Base-by-base conservation (phyloP, 2,888 invertebrate genomes). In the Drosophila percnosoma region DNA sequence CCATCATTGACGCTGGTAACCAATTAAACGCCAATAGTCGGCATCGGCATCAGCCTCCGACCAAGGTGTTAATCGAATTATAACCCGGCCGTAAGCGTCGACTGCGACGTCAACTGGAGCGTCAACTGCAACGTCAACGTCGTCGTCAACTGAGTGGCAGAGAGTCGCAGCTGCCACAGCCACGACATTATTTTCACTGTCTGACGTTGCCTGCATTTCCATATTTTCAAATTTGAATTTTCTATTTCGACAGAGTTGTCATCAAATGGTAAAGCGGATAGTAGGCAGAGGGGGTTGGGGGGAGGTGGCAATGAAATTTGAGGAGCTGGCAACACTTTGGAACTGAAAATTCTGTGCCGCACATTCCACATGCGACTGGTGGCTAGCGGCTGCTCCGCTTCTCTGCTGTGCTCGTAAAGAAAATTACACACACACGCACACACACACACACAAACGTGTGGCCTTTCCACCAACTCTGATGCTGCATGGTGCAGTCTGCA, bases 141-240 rank as follows among this genome's bases (percentile, higher is more conserved):
- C 75, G 61, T 24, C 45, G 45, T 45, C 69, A 67, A 45, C 42
- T 71, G 71, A 33, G 42, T 29, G 13, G 45, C 36, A 53, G 24
- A 45, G 55, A 38, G 59, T 54, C 54, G 66, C 73, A 80, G 83
- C 78, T 73, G 74, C 67, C 75, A 53, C 65, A 36, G 38, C 60
- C 57, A 51, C 63, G 53, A 65, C 68, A 75, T 66, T 63, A 69
- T 72, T 71, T 72, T 36, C 61, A 73, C 67, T 67, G 73, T 61
- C 68, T 71, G 71, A 72, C 73, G 68, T 66, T 75, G 73, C 61
- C 40, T 59, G 68, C 80, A 80, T 86, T 86, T 86, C 82, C 89
- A 89, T 86, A 87, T 86, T 89, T 86, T 82, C 87, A 80, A 86
- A 87, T 86, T 86, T 89, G 82, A 89, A 86, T 82, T 89, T 84